Evolutionary conservation across 2,113 vertebrate genomes (phyloP).

Genomic region (Callionymus lyra): DNA sequence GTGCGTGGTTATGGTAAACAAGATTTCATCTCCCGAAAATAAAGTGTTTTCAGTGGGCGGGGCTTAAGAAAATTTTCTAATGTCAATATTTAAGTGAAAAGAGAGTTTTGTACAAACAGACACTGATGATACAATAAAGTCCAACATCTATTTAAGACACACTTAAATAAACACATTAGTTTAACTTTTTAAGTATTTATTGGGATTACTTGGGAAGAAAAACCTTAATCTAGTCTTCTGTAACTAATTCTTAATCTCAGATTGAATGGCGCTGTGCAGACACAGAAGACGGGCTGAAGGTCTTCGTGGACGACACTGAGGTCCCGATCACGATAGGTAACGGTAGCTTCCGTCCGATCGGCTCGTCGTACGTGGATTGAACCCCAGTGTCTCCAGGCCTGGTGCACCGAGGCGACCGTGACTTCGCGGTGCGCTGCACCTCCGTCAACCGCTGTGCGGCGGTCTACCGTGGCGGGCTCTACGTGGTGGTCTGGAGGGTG

Average conservation of each 20-base stretch:
- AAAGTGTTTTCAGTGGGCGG: too few relatives aligned
- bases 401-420: constrained; percentile 30
- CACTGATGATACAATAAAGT: too few relatives aligned
- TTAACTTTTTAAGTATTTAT: too few relatives aligned
- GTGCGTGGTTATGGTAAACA: too few relatives aligned
- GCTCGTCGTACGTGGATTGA: not conserved
- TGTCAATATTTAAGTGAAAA: too few relatives aligned
- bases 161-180: too few relatives aligned
- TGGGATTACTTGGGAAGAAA: too few relatives aligned
- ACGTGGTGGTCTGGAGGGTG: constrained; percentile 53
- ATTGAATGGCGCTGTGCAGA: constrained; percentile 66
- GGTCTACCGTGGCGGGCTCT: constrained; percentile 63
- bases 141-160: too few relatives aligned
- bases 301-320: constrained; percentile 62
- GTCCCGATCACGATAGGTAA: constrained; percentile 61
- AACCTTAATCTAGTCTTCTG: too few relatives aligned
- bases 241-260: constrained; percentile 27
- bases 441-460: constrained; percentile 47
- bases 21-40: too few relatives aligned
- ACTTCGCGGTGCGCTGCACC: constrained; percentile 61
- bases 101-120: too few relatives aligned
- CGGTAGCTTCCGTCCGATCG: not conserved
- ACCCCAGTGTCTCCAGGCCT: constrained; percentile 44
- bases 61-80: too few relatives aligned
- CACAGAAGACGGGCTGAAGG: constrained; percentile 42